Conservation (phyloP, 1,140 invertebrate species). For the Drosophila novamexicana region DNA sequence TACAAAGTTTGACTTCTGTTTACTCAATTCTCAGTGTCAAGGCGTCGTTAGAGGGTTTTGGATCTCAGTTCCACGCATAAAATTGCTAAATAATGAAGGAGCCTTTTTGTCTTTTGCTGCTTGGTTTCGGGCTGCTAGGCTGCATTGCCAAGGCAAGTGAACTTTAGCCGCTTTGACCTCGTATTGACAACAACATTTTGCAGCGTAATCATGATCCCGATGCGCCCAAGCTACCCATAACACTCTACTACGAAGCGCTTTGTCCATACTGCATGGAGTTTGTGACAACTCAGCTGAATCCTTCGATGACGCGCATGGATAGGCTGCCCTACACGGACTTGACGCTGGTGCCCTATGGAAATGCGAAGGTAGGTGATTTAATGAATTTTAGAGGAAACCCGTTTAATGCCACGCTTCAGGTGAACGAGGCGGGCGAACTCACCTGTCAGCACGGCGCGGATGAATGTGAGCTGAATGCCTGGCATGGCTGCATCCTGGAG, state of each 20-base stretch:
- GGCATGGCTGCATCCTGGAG: constrained; percentile 81
- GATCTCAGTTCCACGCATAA: no score
- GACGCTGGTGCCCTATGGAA: constrained; percentile 73
- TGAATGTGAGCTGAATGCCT: constrained; percentile 78
- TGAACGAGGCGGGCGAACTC: constrained; percentile 27
- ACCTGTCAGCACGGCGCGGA: constrained; percentile 68
- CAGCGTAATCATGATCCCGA: constrained; percentile 27
- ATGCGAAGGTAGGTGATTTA: constrained; percentile 48
- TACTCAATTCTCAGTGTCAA: constrained; percentile 30
- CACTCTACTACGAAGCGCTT: constrained; percentile 76
- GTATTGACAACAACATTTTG: constrained; percentile 1
- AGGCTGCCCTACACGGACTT: constrained; percentile 61
- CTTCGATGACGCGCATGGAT: constrained; percentile 50
- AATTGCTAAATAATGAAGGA: constrained; percentile 12
- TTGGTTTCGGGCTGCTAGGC: neutral
- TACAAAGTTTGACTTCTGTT: constrained; percentile 19
- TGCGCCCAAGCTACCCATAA: constrained; percentile 43
- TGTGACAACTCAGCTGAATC: constrained; percentile 56
- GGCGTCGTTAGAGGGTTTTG: constrained; percentile 1
- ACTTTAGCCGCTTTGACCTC: neutral
- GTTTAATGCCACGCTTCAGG: constrained; percentile 2
- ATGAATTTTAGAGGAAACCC: neutral
- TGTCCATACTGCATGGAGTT: constrained; percentile 77
- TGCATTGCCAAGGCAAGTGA: constrained; percentile 6
- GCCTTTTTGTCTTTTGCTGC: neutral